Evolutionary conservation across 2,888 invertebrate genomes (phyloP), one percentile per base, ranked within the genome.

Genomic region (Caenorhabditis auriculariae): DNA sequence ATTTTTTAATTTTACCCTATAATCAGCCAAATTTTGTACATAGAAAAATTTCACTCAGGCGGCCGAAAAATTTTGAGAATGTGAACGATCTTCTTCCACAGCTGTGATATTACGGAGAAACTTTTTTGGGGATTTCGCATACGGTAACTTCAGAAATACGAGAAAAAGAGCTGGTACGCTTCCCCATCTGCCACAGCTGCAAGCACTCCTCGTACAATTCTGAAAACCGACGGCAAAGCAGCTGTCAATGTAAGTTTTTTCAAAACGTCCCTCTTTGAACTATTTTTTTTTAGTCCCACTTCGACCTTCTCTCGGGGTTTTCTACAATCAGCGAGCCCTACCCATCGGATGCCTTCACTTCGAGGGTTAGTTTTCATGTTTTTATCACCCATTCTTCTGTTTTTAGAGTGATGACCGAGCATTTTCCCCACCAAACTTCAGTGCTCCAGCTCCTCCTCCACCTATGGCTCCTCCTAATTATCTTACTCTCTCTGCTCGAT

Each of bases 81-180:
- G n/a, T n/a, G n/a, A n/a, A n/a, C n/a, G n/a, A n/a, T n/a, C 7
- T 47, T 26, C 49, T 6, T 26, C 38, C 2, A 6, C 6, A n/a
- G 35, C 21, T 35, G 4, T 5, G 15, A 38, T 24, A 17, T 4
- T 17, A 50, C 55, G 21, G 5, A 23, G 29, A 59, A 51, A 24
- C 26, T 19, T 7, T 43, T 23, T 21, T 9, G 15, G 3, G 12
- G 24, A 26, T 5, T 9, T 27, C 39, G 12, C n/a, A n/a, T 12
- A n/a, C 0, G 12, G n/a, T 15, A 32, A 1, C 32, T 69, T 51
- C 89, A 92, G 81, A 95, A 94, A 84, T 95, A 95, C 82, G 95
- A 96, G 83, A 88, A 89, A 81, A 93, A 92, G 82, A 88, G 91
- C 82, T 87, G 84, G 83, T 85, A 85, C 73, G 83, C 85, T 27